These are phyloP conservation scores for Philaethria dido DNA, from an alignment of 2,888 invertebrate genomes.

Conservation along the genomic window DNA sequence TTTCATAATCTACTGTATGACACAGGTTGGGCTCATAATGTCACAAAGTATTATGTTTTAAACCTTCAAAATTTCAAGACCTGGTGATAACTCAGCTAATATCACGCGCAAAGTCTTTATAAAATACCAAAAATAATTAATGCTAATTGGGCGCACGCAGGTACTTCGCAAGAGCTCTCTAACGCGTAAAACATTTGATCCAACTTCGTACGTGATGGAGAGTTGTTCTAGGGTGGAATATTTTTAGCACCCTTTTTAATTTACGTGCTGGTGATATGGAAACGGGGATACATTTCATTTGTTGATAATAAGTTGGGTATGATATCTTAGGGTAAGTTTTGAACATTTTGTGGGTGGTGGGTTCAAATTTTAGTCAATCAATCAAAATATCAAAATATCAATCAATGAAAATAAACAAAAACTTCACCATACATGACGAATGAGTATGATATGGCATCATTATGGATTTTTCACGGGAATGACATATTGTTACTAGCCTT, in stretches of 20 bases:
- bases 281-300: not conserved
- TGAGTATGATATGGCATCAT: too few relatives aligned
- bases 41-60: not conserved
- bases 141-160: slow-evolving; percentile 39
- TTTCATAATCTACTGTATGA: slow-evolving; percentile 5
- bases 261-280: not conserved
- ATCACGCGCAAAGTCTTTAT: slow-evolving; percentile 6
- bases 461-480: too few relatives aligned
- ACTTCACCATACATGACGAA: too few relatives aligned
- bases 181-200: slow-evolving; percentile 39
- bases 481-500: too few relatives aligned
- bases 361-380: too few relatives aligned
- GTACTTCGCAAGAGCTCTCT: slow-evolving; percentile 33
- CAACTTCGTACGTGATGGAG: slow-evolving; percentile 28
- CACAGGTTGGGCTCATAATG: not conserved
- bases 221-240: slow-evolving; percentile 6
- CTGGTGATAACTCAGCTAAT: slow-evolving; percentile 13
- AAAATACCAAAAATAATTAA: slow-evolving; percentile 31
- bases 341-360: too few relatives aligned
- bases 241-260: slow-evolving; percentile 2
- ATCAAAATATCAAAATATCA: too few relatives aligned
- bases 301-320: not conserved
- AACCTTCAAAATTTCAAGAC: not conserved
- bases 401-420: too few relatives aligned
- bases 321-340: too few relatives aligned